Conservation (phyloP, 1,140 invertebrate genomes). For the Anthonomus grandis region DNA sequence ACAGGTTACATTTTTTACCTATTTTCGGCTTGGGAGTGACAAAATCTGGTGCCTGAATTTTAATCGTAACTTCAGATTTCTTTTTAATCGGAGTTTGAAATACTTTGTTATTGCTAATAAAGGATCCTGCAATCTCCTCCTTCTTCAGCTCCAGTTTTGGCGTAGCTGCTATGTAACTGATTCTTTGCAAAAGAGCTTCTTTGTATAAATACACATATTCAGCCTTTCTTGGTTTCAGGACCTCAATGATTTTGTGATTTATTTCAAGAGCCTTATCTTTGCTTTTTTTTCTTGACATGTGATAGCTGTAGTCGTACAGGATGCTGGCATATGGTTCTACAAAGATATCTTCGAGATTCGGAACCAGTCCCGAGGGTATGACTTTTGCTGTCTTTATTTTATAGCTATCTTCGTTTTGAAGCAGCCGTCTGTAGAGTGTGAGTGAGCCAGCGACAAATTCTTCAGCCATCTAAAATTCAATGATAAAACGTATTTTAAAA, state of each 20-base stretch:
- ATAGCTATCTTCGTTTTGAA: not conserved
- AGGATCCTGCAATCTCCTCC: too few relatives aligned
- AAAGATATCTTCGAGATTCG: slow-evolving; percentile 12
- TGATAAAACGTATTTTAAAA: too few relatives aligned
- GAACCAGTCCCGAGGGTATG: slow-evolving; percentile 13
- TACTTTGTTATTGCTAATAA: too few relatives aligned
- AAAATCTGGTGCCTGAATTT: too few relatives aligned
- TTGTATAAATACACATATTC: slow-evolving; percentile 13
- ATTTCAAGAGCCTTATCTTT: slow-evolving; percentile 15
- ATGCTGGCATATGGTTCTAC: slow-evolving; percentile 19
- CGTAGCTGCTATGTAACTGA: not conserved
- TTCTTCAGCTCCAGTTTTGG: too few relatives aligned
- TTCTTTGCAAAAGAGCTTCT: slow-evolving; percentile 21
- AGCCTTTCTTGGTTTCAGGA: slow-evolving; percentile 10
- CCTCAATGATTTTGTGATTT: slow-evolving; percentile 15
- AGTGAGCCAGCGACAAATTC: slow-evolving; percentile 13
- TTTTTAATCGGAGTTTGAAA: too few relatives aligned
- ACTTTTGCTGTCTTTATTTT: slow-evolving; percentile 5
- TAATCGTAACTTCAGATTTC: too few relatives aligned
- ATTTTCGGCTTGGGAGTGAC: too few relatives aligned
- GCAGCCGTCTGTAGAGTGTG: slow-evolving; percentile 11
- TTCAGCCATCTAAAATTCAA: too few relatives aligned
- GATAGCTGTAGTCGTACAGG: slow-evolving; percentile 20
- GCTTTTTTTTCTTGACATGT: not conserved
- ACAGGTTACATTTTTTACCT: too few relatives aligned